A percentile compares a stretch with the other conserved stretches of the same genome.
These are phyloP conservation scores for Lophotis ruficrista DNA, from an alignment of 2,113 vertebrate species.

Conservation along the genomic window DNA sequence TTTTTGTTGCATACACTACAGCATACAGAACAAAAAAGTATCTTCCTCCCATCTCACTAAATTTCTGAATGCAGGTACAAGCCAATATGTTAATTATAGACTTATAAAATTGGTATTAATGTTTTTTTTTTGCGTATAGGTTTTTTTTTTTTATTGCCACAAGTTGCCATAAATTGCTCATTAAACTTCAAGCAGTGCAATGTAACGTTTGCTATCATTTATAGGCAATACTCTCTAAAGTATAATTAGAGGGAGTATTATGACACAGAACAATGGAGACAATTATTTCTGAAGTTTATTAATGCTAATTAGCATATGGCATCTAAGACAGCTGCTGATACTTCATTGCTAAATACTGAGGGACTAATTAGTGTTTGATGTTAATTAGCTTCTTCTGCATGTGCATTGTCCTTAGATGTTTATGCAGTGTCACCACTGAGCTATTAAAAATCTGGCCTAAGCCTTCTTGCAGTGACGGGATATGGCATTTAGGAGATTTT, in stretches of 20 bases:
- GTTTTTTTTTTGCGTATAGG: slow-evolving; percentile 43
- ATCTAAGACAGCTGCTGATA: slow-evolving; percentile 85
- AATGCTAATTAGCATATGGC: slow-evolving; percentile 87
- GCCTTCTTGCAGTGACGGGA: slow-evolving; percentile 17
- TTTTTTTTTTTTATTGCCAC: slow-evolving; percentile 48
- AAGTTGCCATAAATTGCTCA: slow-evolving; percentile 77
- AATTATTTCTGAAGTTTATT: slow-evolving; percentile 88
- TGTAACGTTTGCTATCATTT: slow-evolving; percentile 76
- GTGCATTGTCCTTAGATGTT: slow-evolving; percentile 69
- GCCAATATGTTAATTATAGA: slow-evolving; percentile 58
- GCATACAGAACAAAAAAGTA: not conserved
- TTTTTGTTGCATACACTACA: not conserved
- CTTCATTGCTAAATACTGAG: slow-evolving; percentile 84
- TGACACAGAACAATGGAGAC: slow-evolving; percentile 84
- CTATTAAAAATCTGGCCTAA: slow-evolving; percentile 72
- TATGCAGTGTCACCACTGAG: slow-evolving; percentile 53
- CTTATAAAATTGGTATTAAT: slow-evolving; percentile 47
- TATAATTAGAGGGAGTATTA: slow-evolving; percentile 80
- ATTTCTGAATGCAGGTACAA: slow-evolving; percentile 16
- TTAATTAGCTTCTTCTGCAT: slow-evolving; percentile 81
- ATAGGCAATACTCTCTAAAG: slow-evolving; percentile 78
- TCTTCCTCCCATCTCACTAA: not conserved
- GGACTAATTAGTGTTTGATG: slow-evolving; percentile 85
- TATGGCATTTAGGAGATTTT: slow-evolving; percentile 44
- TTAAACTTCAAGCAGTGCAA: slow-evolving; percentile 74